These are phyloP conservation scores for Notocelia uddmanniana DNA, from an alignment of 2,888 invertebrate genomes.

Conservation along the genomic window DNA sequence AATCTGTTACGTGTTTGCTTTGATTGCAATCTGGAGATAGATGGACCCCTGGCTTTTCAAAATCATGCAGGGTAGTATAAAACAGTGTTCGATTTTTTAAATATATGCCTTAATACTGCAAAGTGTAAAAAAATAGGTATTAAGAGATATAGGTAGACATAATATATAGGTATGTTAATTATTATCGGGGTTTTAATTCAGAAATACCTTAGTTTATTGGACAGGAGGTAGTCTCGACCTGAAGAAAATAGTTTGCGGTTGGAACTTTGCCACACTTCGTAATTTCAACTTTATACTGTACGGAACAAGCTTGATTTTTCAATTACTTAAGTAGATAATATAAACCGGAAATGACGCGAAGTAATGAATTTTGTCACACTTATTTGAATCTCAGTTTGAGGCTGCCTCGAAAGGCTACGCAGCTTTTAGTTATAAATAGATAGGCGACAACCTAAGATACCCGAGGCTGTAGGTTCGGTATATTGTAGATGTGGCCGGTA, in stretches of 20 bases:
- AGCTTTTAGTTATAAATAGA: not conserved
- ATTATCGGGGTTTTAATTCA: not conserved
- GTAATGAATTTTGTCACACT: not conserved
- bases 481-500: not conserved
- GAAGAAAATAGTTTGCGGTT: not conserved
- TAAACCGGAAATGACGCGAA: not conserved
- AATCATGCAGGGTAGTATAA: not conserved
- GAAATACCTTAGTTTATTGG: slow-evolving; percentile 12
- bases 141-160: too few species aligned
- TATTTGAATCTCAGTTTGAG: not conserved
- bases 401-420: slow-evolving; percentile 8
- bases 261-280: not conserved
- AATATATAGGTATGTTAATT: slow-evolving; percentile 7
- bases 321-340: not conserved
- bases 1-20: not conserved
- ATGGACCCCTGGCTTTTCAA: not conserved
- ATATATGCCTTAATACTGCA: slow-evolving; percentile 4
- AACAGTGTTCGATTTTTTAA: slow-evolving; percentile 1
- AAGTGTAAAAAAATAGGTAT: slow-evolving; percentile 7
- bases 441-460: not conserved
- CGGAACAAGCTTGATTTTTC: not conserved
- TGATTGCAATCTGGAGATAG: not conserved
- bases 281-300: not conserved
- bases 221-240: slow-evolving; percentile 4
- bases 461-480: not conserved